Evolutionary conservation across 2,113 vertebrate species (phyloP), one percentile per base, ranked within the genome.

Genomic region (Isurus oxyrinchus): DNA sequence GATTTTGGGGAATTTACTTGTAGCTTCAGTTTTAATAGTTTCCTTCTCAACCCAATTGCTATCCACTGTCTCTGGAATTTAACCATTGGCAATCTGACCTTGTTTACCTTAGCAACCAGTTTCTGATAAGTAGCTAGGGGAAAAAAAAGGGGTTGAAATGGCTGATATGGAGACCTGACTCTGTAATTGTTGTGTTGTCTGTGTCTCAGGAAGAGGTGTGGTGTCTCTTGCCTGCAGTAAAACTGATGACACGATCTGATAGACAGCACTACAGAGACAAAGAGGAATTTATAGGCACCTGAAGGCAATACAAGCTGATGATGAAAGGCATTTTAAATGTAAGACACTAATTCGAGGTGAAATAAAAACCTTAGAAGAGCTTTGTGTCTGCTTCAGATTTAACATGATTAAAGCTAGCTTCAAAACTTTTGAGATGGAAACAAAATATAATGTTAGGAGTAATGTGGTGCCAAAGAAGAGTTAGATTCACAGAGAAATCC

Each of bases 201-300:
- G 95, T 97, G 97, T 97, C 97, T 97, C 97, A 97, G 97, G 97
- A 98, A 98, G 97, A 97, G 98, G 97, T 97, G 98, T 97, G 97
- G 97, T 97, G 97, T 97, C 97, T 98, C 97, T 98, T 97, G 97
- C 97, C 97, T 98, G 97, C 97, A 98, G 98, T 97, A 97, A 98
- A 98, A 98, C 97, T 98, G 98, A 98, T 98, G 97, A 98, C 98
- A 98, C 96, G 97, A 96, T 97, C 97, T 98, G 98, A 98, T 98
- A 98, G 98, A 98, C 97, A 98, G 97, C 97, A 97, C 97, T 97
- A 97, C 97, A 97, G 98, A 98, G 97, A 97, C 97, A 97, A 97
- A 97, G 96, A 97, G 97, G 97, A 98, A 98, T 98, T 98, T 98
- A 98, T 98, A 97, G 97, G 97, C 96, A 98, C 98, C 98, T 98